Evolutionary conservation across 2,888 invertebrate species (phyloP), one percentile per base, ranked within the genome.

Genomic region (Gryllus longicercus): DNA sequence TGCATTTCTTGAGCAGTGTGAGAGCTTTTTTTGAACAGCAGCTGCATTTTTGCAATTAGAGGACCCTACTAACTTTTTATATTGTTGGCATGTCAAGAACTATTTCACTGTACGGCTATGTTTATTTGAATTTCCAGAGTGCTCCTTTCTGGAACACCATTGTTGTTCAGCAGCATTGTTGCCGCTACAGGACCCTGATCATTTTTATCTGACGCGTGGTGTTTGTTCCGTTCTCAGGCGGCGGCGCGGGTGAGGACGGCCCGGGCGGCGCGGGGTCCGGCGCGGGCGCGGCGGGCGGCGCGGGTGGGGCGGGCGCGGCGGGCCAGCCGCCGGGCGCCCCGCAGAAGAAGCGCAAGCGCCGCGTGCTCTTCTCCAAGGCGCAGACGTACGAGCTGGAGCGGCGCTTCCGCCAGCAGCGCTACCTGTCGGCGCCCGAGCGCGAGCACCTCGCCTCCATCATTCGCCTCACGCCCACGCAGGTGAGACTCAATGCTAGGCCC

Each of bases 321-420:
- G 85, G 83, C 51, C 84, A 83, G 51, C 81, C 81, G 78, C 23
- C 23, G 81, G 74, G 88, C 88, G 49, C 18, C 14, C 77, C 38
- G 18, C 94, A 93, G 85, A 97, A 97, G 88, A 96, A 97, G 86
- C 92, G 98, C 81, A 99, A 99, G 88, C 91, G 99, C 80, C 91
- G 99, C 3, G 98, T 99, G 0, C 90, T 99, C 2, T 99, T 99
- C 88, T 97, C 98, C 79, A 99, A 98, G 88, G 96, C 96, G 0
- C 99, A 99, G 86, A 99, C 98, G 0, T 98, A 95, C 88, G 98
- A 99, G 86, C 87, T 99, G 83, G 98, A 99, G 86, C 89, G 97
- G 85, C 91, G 98, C 82, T 99, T 99, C 88, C 91, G 97, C 3
- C 97, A 98, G 86, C 99, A 99, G 87, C 90, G 97, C 83, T 99